Base-by-base conservation (phyloP, 1,140 invertebrate species). In the Bradynema listronoti region DNA sequence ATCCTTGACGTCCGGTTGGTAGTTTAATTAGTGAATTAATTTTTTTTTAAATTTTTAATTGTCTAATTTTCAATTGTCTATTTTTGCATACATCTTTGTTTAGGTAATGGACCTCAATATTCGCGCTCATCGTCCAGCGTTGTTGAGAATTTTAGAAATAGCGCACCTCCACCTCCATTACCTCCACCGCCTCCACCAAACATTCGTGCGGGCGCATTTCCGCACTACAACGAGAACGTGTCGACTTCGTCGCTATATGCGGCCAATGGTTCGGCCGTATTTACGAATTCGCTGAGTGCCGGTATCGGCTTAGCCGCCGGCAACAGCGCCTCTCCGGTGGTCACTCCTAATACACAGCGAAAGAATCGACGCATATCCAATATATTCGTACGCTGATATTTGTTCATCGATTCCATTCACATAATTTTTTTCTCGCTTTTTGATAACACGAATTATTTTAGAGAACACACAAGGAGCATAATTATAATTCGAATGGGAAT, bases 331-430 rank as follows among this genome's bases (percentile, higher is more conserved):
- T 42, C 16, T 61, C 62, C 43, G 34, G 32, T n/a, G 41, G 54
- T 22, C 41, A 63, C 61, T 22, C 61, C 61, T 33, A 63, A 63
- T 30, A 63, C 57, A 16, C 63, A 63, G 41, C 34, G 61, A 6
- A 63, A 63, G 7, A 61, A 62, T 54, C 36, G 57, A 16, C 46
- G 61, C 5, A 63, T 63, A n/a, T 63, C 61, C 6, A 63, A 63
- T 43, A 63, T 63, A 30, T 63, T 63, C 33, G 61, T 63, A 11
- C 7, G 61, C 16, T 61, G 24, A 19, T 9, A 19, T 63, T 60
- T 14, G 11, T 58, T 56, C 33, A 24, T 27, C 22, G 33, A 36
- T 30, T 56, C 2, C 11, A 29, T n/a, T n/a, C n/a, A n/a, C n/a
- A n/a, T n/a, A n/a, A n/a, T n/a, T n/a, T n/a, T n/a, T n/a, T n/a